phyloP scores from a whole-genome alignment of 2,888 invertebrate genomes.

The Lottia scabra region DNA sequence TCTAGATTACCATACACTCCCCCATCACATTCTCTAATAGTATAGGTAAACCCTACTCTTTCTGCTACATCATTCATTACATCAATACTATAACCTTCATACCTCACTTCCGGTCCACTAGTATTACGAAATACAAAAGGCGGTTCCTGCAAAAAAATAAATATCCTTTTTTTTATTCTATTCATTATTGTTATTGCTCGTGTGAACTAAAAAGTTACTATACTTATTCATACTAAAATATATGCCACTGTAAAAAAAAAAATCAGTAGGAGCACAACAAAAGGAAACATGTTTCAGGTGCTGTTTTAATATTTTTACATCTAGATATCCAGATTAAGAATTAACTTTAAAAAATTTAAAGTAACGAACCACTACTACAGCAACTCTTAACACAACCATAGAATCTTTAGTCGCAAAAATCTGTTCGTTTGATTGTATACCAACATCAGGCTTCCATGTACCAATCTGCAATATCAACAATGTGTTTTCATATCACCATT shows the following conservation, averaged over 20 bases:
- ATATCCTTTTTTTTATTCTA: too few species aligned
- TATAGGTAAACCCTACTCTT: constrained; percentile 30
- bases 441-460: not conserved
- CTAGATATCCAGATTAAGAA: too few species aligned
- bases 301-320: too few species aligned
- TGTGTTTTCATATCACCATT: too few species aligned
- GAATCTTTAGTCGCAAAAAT: constrained; percentile 7
- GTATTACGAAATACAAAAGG: constrained; percentile 33
- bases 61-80: constrained; percentile 31
- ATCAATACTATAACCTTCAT: constrained; percentile 35
- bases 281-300: too few species aligned
- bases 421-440: not conserved
- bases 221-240: too few species aligned
- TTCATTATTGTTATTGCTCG: too few species aligned
- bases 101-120: constrained; percentile 11
- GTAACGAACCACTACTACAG: constrained; percentile 27
- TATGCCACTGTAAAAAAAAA: too few species aligned
- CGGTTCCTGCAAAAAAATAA: constrained; percentile 26
- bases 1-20: constrained; percentile 30
- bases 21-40: constrained; percentile 31
- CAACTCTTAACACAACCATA: constrained; percentile 29
- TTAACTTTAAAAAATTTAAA: too few species aligned
- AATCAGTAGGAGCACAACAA: too few species aligned
- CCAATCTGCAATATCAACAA: not conserved
- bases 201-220: too few species aligned